Conservation (phyloP, 2,888 invertebrate genomes). For the Ommatoiulus sabulosus region DNA sequence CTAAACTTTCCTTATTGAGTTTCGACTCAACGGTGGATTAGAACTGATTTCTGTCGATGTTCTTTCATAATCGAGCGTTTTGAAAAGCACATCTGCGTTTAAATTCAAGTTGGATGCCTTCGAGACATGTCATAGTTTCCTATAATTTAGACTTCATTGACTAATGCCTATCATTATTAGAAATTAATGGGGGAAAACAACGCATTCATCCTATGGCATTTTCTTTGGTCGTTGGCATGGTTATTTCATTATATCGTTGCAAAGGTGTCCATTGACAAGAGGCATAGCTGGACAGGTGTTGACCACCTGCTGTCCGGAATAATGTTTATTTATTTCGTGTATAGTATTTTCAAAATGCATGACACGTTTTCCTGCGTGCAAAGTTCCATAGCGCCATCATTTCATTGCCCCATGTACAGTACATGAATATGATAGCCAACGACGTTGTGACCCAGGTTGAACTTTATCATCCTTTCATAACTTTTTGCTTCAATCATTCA, state of each 20-base stretch:
- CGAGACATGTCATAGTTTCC: background rate
- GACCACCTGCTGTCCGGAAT: slow-evolving; percentile 19
- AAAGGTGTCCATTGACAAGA: too few relatives aligned
- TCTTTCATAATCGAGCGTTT: background rate
- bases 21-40: too few relatives aligned
- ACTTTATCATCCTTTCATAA: background rate
- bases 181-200: background rate
- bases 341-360: too few relatives aligned
- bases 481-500: background rate
- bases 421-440: background rate
- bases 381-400: too few relatives aligned
- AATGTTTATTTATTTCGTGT: background rate
- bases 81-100: background rate
- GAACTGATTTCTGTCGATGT: background rate
- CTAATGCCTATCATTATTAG: background rate
- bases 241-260: background rate
- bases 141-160: background rate
- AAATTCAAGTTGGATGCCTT: background rate
- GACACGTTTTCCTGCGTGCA: too few relatives aligned
- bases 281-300: background rate
- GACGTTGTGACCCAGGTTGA: background rate
- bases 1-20: too few relatives aligned
- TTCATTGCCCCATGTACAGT: too few relatives aligned
- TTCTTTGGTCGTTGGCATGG: background rate
- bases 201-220: background rate